A percentile compares a stretch with the other conserved stretches of the same genome.
Evolutionary conservation across 2,888 invertebrate genomes (phyloP).

Genomic region (Tineola bisselliella): DNA sequence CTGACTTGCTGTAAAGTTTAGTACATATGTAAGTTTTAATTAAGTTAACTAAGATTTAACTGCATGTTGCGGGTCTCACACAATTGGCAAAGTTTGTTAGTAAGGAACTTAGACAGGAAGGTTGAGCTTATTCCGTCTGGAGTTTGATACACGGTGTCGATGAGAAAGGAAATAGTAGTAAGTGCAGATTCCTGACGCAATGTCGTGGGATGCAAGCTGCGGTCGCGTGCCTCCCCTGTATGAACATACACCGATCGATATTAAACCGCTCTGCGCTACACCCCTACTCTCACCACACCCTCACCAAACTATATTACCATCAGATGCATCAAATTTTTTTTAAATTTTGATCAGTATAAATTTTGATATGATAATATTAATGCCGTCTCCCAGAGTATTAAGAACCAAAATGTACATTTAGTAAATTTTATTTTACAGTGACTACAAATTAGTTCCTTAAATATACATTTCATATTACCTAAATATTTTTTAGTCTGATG

Average conservation of each 20-base stretch:
- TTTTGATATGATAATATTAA: not conserved
- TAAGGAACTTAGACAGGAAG: not conserved
- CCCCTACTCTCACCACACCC: not conserved
- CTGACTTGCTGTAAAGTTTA: not conserved
- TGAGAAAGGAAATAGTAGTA: not conserved
- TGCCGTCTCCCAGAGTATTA: no score
- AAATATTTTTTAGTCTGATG: no score
- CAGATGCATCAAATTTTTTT: not conserved
- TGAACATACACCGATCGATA: not conserved
- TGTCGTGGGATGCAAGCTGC: not conserved
- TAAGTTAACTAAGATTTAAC: not conserved
- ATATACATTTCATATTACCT: no score
- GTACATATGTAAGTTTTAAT: not conserved
- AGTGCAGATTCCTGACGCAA: slow-evolving; percentile 8
- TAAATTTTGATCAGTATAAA: not conserved
- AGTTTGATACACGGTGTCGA: not conserved
- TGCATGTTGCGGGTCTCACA: not conserved
- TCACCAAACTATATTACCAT: not conserved
- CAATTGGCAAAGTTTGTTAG: not conserved
- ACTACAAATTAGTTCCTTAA: no score
- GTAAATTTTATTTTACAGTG: no score
- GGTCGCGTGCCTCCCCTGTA: slow-evolving; percentile 2
- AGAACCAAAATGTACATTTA: no score
- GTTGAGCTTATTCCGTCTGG: not conserved
- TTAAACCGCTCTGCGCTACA: not conserved